Evolutionary conservation across 2,113 vertebrate genomes (phyloP).

Genomic region (Megaleporinus macrocephalus): DNA sequence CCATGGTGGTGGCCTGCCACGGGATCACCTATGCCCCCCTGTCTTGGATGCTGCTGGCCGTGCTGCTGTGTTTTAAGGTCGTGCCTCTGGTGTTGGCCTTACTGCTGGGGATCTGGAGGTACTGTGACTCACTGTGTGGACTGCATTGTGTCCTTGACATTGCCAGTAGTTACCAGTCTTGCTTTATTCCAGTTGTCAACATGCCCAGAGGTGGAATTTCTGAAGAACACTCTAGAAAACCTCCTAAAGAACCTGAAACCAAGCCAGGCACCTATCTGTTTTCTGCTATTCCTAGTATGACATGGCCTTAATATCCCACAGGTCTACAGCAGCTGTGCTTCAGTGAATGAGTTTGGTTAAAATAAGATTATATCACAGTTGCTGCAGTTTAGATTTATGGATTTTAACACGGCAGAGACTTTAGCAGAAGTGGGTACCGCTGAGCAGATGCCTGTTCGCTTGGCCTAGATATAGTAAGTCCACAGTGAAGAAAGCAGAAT

Average conservation of each 20-base stretch:
- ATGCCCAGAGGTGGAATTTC: not conserved
- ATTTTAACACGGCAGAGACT: not conserved
- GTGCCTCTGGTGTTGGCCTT: slow-evolving; percentile 56
- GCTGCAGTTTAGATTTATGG: too few relatives aligned
- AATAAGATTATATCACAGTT: too few relatives aligned
- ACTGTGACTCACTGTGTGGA: slow-evolving; percentile 8
- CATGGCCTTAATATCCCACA: not conserved
- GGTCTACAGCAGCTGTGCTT: not conserved
- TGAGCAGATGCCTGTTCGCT: not conserved
- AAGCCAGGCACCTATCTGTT: not conserved
- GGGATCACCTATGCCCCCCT: slow-evolving; percentile 71
- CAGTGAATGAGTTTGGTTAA: too few relatives aligned
- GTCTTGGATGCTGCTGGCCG: slow-evolving; percentile 61
- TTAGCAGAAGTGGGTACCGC: not conserved
- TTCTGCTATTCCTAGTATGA: not conserved
- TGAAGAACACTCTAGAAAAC: not conserved
- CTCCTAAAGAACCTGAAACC: not conserved
- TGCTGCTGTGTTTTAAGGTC: slow-evolving; percentile 65
- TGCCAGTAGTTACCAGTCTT: too few relatives aligned
- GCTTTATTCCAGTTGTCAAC: not conserved
- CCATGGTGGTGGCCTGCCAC: slow-evolving; percentile 73
- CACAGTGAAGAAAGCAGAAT: not conserved
- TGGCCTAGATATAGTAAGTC: not conserved
- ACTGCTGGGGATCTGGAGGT: slow-evolving; percentile 68
- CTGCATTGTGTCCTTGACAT: too few relatives aligned